Evolutionary conservation across 2,113 vertebrate genomes (phyloP), one percentile per base, ranked within the genome.

Genomic region (Orcinus orca): DNA sequence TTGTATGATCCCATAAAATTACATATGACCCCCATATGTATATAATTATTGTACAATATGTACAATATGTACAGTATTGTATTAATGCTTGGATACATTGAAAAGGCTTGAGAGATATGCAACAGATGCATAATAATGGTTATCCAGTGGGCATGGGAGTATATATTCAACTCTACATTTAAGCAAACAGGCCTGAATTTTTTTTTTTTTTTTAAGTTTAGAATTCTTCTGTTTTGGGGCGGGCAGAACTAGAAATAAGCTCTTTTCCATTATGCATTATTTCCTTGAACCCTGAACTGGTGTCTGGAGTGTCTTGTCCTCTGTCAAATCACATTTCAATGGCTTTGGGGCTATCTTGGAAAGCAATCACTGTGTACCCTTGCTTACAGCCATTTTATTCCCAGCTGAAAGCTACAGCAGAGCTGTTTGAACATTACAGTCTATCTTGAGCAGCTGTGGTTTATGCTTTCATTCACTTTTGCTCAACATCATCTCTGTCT

Each of bases 381-480:
- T 97, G 55, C 93, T 97, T 96, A 83, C 20, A 70, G 71, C 26
- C 73, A 77, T 97, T 44, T 2, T 82, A 55, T 93, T 90, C 94
- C 77, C 83, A 21, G 21, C 41, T 88, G 88, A 94, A 87, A 58
- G 29, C 20, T 0, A 9, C 29, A 26, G 91, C 44, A 89, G 50
- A 97, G 14, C 47, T 76, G 71, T 73, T 50, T 44, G 38, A 70
- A 81, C 94, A 71, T 88, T 93, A 21, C 0, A 53, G 74, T 96
- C 81, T 13, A 4, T 98, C 94, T 89, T 83, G 67, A 94, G 77
- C 87, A 85, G 36, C 65, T 82, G 76, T 86, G 68, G 29, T 84
- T 96, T 94, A 76, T 81, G 50, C 77, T 47, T 97, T 91, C 81
- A 76, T 67, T 95, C 88, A 41, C 44, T 96, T 85, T 70, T 88